A percentile compares a stretch with the other conserved stretches of the same genome.
These are phyloP conservation scores for Mesaphorura yosii DNA, from an alignment of 1,140 invertebrate species.

Conservation along the genomic window DNA sequence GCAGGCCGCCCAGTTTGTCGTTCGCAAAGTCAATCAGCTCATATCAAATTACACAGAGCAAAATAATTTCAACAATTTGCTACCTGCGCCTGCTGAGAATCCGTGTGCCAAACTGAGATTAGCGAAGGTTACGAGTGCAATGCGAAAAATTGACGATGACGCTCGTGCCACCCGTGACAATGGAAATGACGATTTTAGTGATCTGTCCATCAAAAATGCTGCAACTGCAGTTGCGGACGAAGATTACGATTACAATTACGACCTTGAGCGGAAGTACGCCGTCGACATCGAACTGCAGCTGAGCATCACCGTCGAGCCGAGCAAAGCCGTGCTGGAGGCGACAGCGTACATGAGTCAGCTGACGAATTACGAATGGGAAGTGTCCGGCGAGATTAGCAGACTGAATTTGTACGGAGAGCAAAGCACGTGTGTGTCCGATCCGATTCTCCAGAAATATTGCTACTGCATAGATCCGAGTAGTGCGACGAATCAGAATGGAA, in stretches of 20 bases:
- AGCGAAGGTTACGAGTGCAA: constrained; percentile 19
- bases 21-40: constrained; percentile 16
- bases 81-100: no score
- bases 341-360: constrained; percentile 40
- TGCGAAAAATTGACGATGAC: constrained; percentile 6
- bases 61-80: no score
- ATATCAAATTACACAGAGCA: background rate
- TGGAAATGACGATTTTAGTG: background rate
- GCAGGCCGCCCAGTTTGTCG: constrained; percentile 16
- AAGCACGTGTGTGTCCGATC: constrained; percentile 12
- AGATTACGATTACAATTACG: background rate
- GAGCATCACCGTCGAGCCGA: constrained; percentile 49
- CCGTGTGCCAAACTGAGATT: constrained; percentile 24
- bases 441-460: constrained; percentile 17
- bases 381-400: constrained; percentile 42
- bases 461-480: constrained; percentile 7
- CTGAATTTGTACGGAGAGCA: constrained; percentile 16
- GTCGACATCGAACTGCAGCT: constrained; percentile 17
- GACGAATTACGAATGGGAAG: constrained; percentile 10
- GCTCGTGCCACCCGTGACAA: background rate
- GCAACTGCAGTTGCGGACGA: background rate
- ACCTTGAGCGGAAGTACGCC: no score
- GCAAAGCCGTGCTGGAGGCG: constrained; percentile 64
- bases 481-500: no score
- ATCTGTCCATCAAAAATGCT: background rate